Percentiles rank a stretch among this genome's conserved stretches.
phyloP scores from a whole-genome alignment of 2,113 vertebrate species.

The Amblyornis subalaris region DNA sequence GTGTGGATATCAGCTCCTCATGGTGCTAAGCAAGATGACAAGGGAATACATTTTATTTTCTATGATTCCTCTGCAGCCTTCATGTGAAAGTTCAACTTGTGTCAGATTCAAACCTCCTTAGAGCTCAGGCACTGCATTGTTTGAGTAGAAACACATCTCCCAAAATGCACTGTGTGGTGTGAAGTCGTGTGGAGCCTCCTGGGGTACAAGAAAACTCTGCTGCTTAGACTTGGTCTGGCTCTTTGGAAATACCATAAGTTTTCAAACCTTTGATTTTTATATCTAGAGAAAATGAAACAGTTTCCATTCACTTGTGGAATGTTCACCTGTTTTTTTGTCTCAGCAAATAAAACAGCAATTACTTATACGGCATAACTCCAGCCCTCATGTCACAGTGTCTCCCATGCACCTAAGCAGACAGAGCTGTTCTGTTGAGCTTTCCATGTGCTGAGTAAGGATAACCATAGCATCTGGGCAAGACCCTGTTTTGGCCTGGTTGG shows the following conservation, averaged over 20 bases:
- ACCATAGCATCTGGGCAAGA: neutral
- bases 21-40: neutral
- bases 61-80: neutral
- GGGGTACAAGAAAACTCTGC: neutral
- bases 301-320: neutral
- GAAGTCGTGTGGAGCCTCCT: neutral
- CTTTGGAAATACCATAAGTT: neutral
- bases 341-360: neutral
- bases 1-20: neutral
- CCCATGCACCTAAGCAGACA: neutral
- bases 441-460: neutral
- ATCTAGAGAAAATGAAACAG: neutral
- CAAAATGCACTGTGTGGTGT: neutral
- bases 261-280: neutral
- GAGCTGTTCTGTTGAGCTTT: neutral
- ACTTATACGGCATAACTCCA: neutral
- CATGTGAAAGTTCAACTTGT: neutral
- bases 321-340: neutral
- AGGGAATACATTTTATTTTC: neutral
- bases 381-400: neutral
- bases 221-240: neutral
- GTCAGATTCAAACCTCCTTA: neutral
- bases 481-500: neutral
- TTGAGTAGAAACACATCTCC: neutral
- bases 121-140: neutral